Evolutionary conservation across 1,140 invertebrate species (phyloP), one percentile per base, ranked within the genome.

Genomic region (Eurytemora carolleeae): DNA sequence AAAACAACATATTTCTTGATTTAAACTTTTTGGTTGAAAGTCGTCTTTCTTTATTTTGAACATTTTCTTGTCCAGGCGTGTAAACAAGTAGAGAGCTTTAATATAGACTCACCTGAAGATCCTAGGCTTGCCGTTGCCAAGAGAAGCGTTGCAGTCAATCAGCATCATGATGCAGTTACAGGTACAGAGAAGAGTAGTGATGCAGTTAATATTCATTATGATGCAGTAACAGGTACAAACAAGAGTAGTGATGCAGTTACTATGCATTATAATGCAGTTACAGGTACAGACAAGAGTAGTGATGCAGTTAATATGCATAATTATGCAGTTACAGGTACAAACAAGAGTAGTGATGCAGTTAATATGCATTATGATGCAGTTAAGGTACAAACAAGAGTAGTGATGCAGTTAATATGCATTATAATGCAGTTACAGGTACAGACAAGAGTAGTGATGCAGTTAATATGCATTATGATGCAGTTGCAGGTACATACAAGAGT

Each of bases 231-330:
- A 44, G 31, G 31, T 44, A 44, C 7, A n/a, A 44, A 12, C 7
- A 44, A n/a, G 31, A 44, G 7, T n/a, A 44, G 31, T 44, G 31
- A 12, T 44, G 7, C 31, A 12, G 31, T 44, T n/a, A 44, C 7
- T n/a, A 7, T 12, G n/a, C 31, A 44, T 44, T n/a, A 44, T 44
- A n/a, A 44, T 44, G 31, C 31, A 12, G 31, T 44, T 44, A 44
- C 31, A 44, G 31, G 31, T 44, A 44, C 7, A n/a, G n/a, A 44
- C 31, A 7, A 44, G 31, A 44, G 7, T 44, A 44, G n/a, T 44
- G 31, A 44, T 44, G 77, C 72, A 22, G 73, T 81, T 2, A 70
- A 71, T 25, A 79, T 81, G 64, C 80, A 81, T 72, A 80, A 81
- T 67, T 80, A 82, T 71, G 79, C 76, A 19, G 73, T 81, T 2